Base-by-base conservation (phyloP, 2,888 invertebrate species). In the Acheta domesticus region DNA sequence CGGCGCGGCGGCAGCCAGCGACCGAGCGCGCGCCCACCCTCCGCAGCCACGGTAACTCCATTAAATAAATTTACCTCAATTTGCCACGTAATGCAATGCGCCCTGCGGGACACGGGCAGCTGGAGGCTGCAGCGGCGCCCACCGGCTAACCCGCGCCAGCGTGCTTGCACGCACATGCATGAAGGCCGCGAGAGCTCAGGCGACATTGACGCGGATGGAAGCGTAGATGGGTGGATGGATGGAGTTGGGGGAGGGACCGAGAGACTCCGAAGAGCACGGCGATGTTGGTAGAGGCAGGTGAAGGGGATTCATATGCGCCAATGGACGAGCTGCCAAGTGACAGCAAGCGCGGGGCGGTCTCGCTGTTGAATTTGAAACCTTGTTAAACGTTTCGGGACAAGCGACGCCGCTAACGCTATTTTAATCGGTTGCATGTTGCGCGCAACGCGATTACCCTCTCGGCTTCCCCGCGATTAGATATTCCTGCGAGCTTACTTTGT, bases 1-100 rank as follows among this genome's bases (percentile, higher is more conserved):
- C 62, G 62, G 62, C 62, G 62, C 62, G n/a, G 62, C 62, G n/a
- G n/a, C n/a, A n/a, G n/a, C n/a, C n/a, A n/a, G 36, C 62, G 62
- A 12, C 62, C 0, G 11, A 0, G 8, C 62, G 19, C 62, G 62
- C n/a, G 62, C 62, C 62, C 12, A 2, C 62, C 4, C 62, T n/a
- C 14, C n/a, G n/a, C n/a, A n/a, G n/a, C 16, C 14, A 0, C 62
- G n/a, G 16, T n/a, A 62, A 62, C 62, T 62, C 62, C n/a, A 62
- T 62, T 62, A 62, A 62, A 62, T 12, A 62, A 62, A 62, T 62
- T 62, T 62, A 14, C 62, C n/a, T 62, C 62, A 8, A 62, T 62
- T 62, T n/a, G 62, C 62, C n/a, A 11, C 62, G 62, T n/a, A 19
- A 62, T n/a, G 62, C 62, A 62, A 62, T n/a, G 16, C n/a, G 62